Conservation (phyloP, 2,888 invertebrate species). For the Napeogenes inachia region DNA sequence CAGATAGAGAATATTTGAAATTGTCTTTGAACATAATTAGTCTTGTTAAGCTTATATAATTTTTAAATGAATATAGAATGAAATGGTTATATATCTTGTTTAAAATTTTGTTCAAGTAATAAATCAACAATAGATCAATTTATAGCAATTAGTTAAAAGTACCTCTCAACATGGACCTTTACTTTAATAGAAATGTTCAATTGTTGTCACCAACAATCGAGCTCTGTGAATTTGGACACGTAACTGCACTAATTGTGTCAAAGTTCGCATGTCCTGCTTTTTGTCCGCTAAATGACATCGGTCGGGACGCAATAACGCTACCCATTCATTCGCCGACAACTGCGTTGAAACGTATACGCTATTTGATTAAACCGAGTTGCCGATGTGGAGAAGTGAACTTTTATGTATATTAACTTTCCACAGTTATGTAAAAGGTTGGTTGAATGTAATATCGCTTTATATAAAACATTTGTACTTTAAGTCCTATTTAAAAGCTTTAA, state of each 20-base stretch:
- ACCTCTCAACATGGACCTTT: too few relatives aligned
- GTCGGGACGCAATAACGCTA: conserved; percentile 29
- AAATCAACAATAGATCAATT: too few relatives aligned
- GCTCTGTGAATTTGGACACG: background rate
- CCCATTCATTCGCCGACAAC: conserved; percentile 28
- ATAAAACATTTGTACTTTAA: background rate
- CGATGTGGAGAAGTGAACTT: conserved; percentile 2
- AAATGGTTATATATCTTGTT: too few relatives aligned
- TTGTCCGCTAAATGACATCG: conserved; percentile 29
- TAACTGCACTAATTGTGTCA: conserved; percentile 20
- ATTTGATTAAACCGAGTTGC: conserved; percentile 34
- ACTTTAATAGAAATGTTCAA: too few relatives aligned
- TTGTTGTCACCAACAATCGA: too few relatives aligned
- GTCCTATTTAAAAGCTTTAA: background rate
- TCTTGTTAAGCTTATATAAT: too few relatives aligned
- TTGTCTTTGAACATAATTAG: too few relatives aligned
- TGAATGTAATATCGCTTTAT: background rate
- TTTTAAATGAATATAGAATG: too few relatives aligned
- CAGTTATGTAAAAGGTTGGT: background rate
- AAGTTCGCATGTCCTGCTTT: conserved; percentile 24
- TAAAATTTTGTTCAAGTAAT: too few relatives aligned
- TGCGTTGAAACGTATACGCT: conserved; percentile 31
- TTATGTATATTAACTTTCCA: background rate
- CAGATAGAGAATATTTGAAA: too few relatives aligned
- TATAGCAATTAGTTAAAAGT: too few relatives aligned